phyloP scores from a whole-genome alignment of 2,888 invertebrate genomes.

The Xestia sexstrigata region DNA sequence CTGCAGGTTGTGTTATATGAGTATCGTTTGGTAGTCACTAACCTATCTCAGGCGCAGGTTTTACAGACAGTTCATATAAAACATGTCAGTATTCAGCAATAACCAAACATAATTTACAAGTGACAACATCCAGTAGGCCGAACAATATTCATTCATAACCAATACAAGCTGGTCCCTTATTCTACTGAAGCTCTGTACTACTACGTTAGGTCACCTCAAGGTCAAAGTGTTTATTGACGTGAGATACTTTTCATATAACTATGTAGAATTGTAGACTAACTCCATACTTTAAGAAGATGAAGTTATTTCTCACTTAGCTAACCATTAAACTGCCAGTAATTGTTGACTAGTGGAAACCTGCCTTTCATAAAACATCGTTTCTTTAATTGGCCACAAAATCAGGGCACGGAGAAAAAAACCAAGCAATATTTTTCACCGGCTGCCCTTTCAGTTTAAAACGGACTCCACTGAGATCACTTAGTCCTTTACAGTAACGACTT shows the following conservation, averaged over 20 bases:
- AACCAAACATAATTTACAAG: too few species aligned
- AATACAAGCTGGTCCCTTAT: not conserved
- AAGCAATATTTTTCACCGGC: constrained; percentile 16
- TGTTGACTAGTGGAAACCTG: too few species aligned
- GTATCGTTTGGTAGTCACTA: too few species aligned
- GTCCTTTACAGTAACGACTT: constrained; percentile 48
- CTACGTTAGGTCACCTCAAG: not conserved
- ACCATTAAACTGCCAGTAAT: too few species aligned
- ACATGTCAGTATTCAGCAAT: too few species aligned
- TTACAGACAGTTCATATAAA: too few species aligned
- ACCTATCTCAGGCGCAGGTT: too few species aligned
- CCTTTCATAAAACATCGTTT: not conserved
- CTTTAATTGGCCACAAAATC: constrained; percentile 7
- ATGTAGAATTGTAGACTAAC: too few species aligned
- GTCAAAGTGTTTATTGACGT: not conserved
- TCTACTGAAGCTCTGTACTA: not conserved
- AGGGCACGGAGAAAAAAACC: constrained; percentile 8
- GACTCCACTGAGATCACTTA: constrained; percentile 52
- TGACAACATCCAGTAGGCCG: too few species aligned
- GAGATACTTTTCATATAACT: not conserved
- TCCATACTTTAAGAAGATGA: too few species aligned
- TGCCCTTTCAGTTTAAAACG: constrained; percentile 7
- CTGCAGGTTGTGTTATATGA: not conserved
- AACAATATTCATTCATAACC: too few species aligned
- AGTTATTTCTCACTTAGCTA: too few species aligned